Conservation (phyloP, 2,113 vertebrate species). For the Romanogobio albipinnatus region DNA sequence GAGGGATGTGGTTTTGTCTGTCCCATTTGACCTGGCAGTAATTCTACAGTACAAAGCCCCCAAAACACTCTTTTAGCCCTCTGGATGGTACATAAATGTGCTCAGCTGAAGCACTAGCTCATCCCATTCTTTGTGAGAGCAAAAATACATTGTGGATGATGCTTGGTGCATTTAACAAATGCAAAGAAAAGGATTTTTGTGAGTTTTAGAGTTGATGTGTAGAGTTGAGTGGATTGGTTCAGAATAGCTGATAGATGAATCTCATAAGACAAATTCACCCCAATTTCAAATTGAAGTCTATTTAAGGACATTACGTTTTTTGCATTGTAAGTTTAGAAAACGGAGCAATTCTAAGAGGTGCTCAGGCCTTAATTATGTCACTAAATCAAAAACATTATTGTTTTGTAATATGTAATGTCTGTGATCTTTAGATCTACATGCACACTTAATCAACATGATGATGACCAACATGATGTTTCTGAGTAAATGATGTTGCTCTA, state of each 20-base stretch:
- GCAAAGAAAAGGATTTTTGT: neutral
- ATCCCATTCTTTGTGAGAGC: constrained; percentile 13
- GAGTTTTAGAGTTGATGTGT: no score
- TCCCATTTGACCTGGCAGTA: constrained; percentile 23
- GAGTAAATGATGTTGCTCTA: neutral
- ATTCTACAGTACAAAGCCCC: constrained; percentile 14
- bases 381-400: neutral
- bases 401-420: neutral
- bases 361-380: neutral
- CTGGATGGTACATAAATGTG: neutral
- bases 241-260: neutral
- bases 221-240: neutral
- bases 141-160: neutral
- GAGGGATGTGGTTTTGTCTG: constrained; percentile 35
- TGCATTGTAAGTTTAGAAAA: neutral
- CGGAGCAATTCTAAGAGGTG: no score
- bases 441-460: neutral
- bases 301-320: neutral
- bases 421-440: neutral
- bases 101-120: constrained; percentile 8
- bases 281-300: neutral
- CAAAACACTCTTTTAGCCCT: constrained; percentile 3
- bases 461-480: neutral
- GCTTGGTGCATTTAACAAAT: neutral
- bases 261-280: neutral